Evolutionary conservation across 2,113 vertebrate genomes (phyloP), one percentile per base, ranked within the genome.

Genomic region (Megatriorchis doriae): DNA sequence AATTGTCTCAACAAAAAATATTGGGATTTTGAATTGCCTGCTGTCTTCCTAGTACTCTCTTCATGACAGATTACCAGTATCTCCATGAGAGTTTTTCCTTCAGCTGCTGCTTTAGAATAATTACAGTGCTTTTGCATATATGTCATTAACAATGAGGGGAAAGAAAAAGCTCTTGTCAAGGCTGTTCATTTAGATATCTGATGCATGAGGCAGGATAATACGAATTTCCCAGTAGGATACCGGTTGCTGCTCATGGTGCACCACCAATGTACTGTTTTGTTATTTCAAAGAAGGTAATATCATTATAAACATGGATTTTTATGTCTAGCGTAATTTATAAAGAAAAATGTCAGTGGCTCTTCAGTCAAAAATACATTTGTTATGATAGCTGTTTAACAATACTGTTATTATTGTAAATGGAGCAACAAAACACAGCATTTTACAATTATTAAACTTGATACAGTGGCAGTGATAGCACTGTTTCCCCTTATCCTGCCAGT

Each of bases 1-100:
- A 81, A 86, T 40, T 92, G 73, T 87, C 72, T 96, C 74, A 96
- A 84, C 50, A 86, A 93, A 95, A 85, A 91, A 88, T 86, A 94
- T 40, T 91, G 78, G 16, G 40, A 80, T 94, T 97, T 91, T 72
- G 25, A 90, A 75, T 91, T 91, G 67, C 88, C 45, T 89, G 50
- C 70, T 92, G 52, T 88, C 79, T 88, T 75, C 73, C 27, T 50
- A 75, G 36, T 72, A 48, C 26, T 91, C 27, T 40, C 43, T 36
- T 94, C 7, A 3, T 75, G 80, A 67, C 56, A 81, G 52, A 74
- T 91, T 94, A 72, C 48, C 55, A 45, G 4, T 19, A 68, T 70
- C 85, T 94, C 40, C 47, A 27, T 42, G 27, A 72, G 43, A 42
- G 13, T 19, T 94, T 93, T 93, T 81, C 48, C 40, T 94, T 94